Evolutionary conservation across 2,797 vertebrate species (phyloP).

Genomic region (Cyprinella venusta): DNA sequence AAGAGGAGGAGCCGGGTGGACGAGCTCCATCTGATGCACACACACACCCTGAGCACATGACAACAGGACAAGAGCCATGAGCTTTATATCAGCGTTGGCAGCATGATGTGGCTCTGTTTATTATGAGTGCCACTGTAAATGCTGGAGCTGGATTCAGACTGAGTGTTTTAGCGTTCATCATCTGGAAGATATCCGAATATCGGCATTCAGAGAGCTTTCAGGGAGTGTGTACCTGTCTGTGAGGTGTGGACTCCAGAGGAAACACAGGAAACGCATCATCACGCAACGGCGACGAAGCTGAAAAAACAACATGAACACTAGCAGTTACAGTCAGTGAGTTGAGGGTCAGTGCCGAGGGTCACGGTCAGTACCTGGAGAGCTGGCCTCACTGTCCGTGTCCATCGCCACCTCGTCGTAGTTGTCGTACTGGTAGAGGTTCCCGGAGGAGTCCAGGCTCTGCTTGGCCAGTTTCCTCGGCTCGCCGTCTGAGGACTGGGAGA

Average conservation of each 20-base stretch:
- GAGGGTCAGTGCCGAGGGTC: too few species aligned
- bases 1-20: constrained; percentile 74
- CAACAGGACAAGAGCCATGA: background rate
- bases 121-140: too few species aligned
- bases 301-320: background rate
- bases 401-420: constrained; percentile 99
- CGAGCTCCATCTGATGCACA: constrained; percentile 69
- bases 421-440: constrained; percentile 96
- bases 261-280: constrained; percentile 72
- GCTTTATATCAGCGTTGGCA: fast-evolving
- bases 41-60: constrained; percentile 69
- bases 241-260: constrained; percentile 73
- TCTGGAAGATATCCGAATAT: too few species aligned
- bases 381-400: constrained; percentile 97
- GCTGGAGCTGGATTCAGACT: too few species aligned
- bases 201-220: too few species aligned
- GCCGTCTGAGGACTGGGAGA: constrained; percentile 83
- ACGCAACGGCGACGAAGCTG: constrained; percentile 84
- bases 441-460: constrained; percentile 83
- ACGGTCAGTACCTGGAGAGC: constrained; percentile 91
- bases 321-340: too few species aligned
- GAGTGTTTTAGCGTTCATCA: too few species aligned
- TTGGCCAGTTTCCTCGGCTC: constrained; percentile 90
- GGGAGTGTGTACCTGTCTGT: constrained; percentile 75
- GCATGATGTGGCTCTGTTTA: too few species aligned